phyloP scores from a whole-genome alignment of 2,888 invertebrate species.

The Coenonympha glycerion region DNA sequence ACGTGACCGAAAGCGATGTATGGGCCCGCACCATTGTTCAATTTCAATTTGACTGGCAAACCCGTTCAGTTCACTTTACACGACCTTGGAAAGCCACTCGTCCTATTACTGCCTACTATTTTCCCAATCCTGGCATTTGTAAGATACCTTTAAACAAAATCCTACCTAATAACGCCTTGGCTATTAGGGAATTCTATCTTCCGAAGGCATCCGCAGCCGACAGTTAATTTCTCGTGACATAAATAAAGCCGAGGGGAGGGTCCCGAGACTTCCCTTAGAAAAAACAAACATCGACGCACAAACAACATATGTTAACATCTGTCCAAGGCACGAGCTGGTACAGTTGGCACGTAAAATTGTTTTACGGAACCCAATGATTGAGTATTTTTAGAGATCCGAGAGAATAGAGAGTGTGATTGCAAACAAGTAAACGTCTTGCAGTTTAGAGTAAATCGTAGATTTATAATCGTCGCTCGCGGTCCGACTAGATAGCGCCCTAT shows the following conservation, averaged over 20 bases:
- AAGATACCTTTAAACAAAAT: conserved; percentile 12
- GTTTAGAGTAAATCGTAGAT: no score
- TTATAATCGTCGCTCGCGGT: no score
- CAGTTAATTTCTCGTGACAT: conserved; percentile 71
- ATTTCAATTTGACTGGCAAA: no score
- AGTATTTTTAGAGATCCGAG: neutral
- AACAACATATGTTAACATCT: conserved; percentile 75
- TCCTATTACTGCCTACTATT: no score
- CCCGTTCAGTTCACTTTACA: no score
- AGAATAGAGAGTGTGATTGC: no score
- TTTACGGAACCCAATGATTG: neutral
- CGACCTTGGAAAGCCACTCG: no score
- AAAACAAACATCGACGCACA: conserved; percentile 75
- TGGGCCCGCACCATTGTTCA: no score
- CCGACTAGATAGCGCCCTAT: no score
- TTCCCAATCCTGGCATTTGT: no score
- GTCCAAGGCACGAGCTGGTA: conserved; percentile 62
- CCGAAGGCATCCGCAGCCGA: conserved; percentile 45
- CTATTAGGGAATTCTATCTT: conserved; percentile 61
- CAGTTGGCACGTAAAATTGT: conserved; percentile 38
- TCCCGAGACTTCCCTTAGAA: conserved; percentile 43
- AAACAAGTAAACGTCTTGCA: no score
- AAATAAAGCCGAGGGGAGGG: conserved; percentile 60
- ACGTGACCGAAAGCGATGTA: no score
- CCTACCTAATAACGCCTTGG: conserved; percentile 38